phyloP scores from a whole-genome alignment of 2,888 invertebrate species.

The Chymomyza procnemis region DNA sequence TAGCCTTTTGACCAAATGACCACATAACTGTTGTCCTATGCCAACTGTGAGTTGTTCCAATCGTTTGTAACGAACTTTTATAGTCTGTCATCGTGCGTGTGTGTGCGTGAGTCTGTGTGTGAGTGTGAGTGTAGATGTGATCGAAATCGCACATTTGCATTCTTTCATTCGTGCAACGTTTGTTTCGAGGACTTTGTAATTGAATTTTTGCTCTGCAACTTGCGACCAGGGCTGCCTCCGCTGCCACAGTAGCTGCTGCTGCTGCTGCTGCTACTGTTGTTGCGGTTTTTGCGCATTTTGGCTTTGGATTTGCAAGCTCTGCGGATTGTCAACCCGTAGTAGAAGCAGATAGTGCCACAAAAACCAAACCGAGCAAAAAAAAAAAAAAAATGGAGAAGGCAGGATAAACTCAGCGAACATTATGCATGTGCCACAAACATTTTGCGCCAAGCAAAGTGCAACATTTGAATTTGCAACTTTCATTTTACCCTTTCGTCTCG shows the following conservation, averaged over 20 bases:
- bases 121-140: not conserved
- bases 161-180: constrained; percentile 40
- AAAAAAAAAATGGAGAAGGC: too few relatives aligned
- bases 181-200: constrained; percentile 60
- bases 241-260: not conserved
- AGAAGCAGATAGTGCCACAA: constrained; percentile 15
- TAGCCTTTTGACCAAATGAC: constrained; percentile 8
- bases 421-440: constrained; percentile 54
- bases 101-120: not conserved
- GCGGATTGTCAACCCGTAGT: constrained; percentile 45
- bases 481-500: not conserved
- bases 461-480: constrained; percentile 7
- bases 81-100: not conserved
- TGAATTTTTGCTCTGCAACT: constrained; percentile 60
- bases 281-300: constrained; percentile 16
- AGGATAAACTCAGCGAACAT: not conserved
- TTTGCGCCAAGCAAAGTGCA: constrained; percentile 38
- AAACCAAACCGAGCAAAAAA: constrained; percentile 15
- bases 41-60: not conserved
- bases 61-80: not conserved
- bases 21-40: constrained; percentile 4
- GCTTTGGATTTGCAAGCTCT: constrained; percentile 44
- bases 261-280: constrained; percentile 12
- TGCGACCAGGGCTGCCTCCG: constrained; percentile 4
- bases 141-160: constrained; percentile 39